Base-by-base conservation (phyloP, 2,113 vertebrate genomes). In the Ptilorrhoa leucosticta region DNA sequence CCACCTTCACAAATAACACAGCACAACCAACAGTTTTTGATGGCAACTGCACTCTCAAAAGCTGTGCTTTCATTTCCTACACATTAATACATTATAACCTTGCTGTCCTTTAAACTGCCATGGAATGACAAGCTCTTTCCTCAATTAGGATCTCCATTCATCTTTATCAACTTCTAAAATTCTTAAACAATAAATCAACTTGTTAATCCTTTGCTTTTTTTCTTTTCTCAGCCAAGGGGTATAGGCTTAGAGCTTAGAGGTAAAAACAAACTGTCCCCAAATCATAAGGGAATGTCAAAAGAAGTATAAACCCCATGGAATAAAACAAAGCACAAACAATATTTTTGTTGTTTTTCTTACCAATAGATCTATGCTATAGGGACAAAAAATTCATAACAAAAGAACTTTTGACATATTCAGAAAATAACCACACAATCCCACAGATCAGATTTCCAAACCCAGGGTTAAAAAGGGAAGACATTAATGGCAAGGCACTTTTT, bases 111-210 rank as follows among this genome's bases (percentile, higher is more conserved):
- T 72, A 76, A 92, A 75, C 57, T 60, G 48, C 31, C 44, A 87
- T 12, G 13, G 33, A 94, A 93, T 64, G 54, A 94, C 28, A 89
- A 84, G 15, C n/a, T 75, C 77, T 66, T 95, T 87, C 76, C 57
- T 92, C 81, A 91, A 75, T 92, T 89, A 92, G 37, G n/a, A 76
- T 44, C 61, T 91, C 76, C 65, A 92, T 84, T 82, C 20, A 82
- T 91, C 72, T 91, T 89, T 45, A 82, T 51, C 73, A 93, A 69
- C 23, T 79, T 79, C 83, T 79, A 44, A 92, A 58, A 37, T 72
- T 76, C 53, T 87, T 78, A 64, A 79, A 88, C 40, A 91, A 70
- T 92, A 88, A 80, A 81, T 78, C 23, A 91, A 56, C 13, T 89
- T 70, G 18, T 33, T 63, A 81, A 73, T 24, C 13, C 33, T 58